Evolutionary conservation across 37 sponge, comb jelly and placozoan genomes (phyloP).

Genomic region (Halisarca cf. caerulea): DNA sequence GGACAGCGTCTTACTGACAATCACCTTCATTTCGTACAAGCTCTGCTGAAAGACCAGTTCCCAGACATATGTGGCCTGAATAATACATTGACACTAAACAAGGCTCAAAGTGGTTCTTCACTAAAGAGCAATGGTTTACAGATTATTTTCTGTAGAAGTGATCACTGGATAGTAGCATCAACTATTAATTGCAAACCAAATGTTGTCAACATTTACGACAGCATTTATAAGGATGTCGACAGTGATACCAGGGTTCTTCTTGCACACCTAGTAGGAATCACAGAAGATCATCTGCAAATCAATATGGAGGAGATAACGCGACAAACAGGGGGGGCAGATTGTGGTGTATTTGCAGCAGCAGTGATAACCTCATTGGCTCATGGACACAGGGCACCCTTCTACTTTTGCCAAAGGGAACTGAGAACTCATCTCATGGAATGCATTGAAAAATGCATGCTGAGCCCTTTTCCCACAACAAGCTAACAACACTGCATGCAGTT

Average conservation of each 20-base stretch:
- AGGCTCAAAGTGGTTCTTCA: neutral
- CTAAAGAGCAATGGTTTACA: slow-evolving; percentile 11
- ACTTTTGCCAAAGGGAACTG: slow-evolving; percentile 14
- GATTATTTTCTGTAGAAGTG: neutral
- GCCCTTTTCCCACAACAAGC: slow-evolving; percentile 20
- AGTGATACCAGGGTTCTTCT: neutral
- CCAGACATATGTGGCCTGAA: neutral
- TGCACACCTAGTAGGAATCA: slow-evolving; percentile 1
- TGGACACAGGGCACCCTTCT: neutral
- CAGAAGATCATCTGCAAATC: neutral
- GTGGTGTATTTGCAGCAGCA: slow-evolving; percentile 29
- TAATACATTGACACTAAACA: neutral
- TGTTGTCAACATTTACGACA: slow-evolving; percentile 16
- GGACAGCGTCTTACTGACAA: slow-evolving; percentile 3
- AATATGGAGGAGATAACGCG: neutral
- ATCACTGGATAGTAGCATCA: slow-evolving; percentile 22
- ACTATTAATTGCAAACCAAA: neutral
- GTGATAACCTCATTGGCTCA: slow-evolving; percentile 4
- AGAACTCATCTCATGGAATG: slow-evolving; percentile 17
- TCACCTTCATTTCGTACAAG: neutral
- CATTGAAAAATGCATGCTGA: slow-evolving; percentile 11
- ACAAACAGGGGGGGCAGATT: slow-evolving; percentile 18
- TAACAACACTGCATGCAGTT: neutral
- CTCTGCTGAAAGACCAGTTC: slow-evolving; percentile 9
- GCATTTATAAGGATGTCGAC: slow-evolving; percentile 1